Evolutionary conservation across 2,113 vertebrate species (phyloP).

Genomic region (Tympanuchus pallidicinctus): DNA sequence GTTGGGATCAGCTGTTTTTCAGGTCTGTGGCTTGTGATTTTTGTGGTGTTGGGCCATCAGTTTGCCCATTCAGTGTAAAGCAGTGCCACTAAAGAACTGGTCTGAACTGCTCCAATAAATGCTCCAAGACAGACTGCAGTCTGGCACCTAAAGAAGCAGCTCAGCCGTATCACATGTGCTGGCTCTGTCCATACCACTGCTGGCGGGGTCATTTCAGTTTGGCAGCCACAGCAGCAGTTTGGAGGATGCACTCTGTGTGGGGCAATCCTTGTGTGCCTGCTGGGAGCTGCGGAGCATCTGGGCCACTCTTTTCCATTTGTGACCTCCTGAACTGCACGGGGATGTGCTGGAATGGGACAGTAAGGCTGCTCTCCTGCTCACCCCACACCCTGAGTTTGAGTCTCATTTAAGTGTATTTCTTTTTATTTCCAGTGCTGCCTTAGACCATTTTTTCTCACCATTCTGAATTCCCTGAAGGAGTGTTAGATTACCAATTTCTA

Average conservation of each 20-base stretch:
- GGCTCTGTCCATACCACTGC: background rate
- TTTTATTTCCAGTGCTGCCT: background rate
- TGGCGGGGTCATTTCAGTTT: background rate
- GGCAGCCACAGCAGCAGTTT: background rate
- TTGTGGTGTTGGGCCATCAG: accelerated
- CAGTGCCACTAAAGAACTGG: background rate
- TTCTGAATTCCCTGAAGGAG: slow-evolving; percentile 7
- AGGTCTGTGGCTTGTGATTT: background rate
- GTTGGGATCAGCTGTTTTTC: background rate
- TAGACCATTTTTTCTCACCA: background rate
- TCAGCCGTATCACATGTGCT: accelerated
- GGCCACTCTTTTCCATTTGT: background rate
- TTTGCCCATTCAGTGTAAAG: background rate
- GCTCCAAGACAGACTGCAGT: background rate
- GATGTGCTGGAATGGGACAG: accelerated
- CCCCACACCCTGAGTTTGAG: background rate
- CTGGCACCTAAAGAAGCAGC: background rate
- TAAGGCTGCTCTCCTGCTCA: accelerated
- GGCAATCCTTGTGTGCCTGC: background rate
- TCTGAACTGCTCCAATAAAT: accelerated
- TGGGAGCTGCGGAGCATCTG: background rate
- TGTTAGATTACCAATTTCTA: slow-evolving; percentile 34
- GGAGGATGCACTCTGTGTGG: background rate
- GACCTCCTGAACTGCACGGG: background rate
- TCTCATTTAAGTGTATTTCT: background rate